Evolutionary conservation across 2,888 invertebrate genomes (phyloP).

Genomic region (Oxyteleia sp.): DNA sequence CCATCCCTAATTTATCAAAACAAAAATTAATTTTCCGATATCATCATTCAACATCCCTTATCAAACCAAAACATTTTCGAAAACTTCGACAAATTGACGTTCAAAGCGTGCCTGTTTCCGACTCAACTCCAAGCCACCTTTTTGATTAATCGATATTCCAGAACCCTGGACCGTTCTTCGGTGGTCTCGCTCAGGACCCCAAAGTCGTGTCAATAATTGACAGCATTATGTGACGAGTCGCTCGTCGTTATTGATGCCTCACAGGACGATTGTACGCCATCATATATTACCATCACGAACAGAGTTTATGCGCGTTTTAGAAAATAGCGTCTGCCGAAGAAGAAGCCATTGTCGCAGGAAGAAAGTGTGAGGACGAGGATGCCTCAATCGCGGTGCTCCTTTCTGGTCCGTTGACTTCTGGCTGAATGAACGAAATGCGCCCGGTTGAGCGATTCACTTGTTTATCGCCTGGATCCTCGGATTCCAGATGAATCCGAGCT

Average conservation of each 20-base stretch:
- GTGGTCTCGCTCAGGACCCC: slow-evolving; percentile 18
- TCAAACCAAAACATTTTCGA: slow-evolving; percentile 1
- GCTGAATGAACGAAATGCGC: slow-evolving; percentile 52
- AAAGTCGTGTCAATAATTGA: slow-evolving; percentile 46
- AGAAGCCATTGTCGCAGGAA: slow-evolving; percentile 35
- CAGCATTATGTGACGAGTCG: slow-evolving; percentile 40
- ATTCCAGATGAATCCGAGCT: slow-evolving; percentile 28
- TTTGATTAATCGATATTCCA: slow-evolving; percentile 40
- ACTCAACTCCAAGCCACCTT: background rate
- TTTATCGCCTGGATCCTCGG: slow-evolving; percentile 22
- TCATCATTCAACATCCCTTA: slow-evolving; percentile 8
- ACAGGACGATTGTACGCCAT: background rate
- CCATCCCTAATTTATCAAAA: no score
- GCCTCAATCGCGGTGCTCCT: slow-evolving; percentile 18
- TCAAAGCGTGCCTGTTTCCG: slow-evolving; percentile 7
- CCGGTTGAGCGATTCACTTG: slow-evolving; percentile 29
- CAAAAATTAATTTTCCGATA: background rate
- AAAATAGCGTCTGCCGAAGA: slow-evolving; percentile 32
- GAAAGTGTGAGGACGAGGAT: slow-evolving; percentile 31
- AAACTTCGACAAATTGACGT: slow-evolving; percentile 14
- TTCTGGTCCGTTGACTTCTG: slow-evolving; percentile 46
- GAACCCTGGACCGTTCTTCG: slow-evolving; percentile 8
- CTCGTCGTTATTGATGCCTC: slow-evolving; percentile 40
- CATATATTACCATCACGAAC: slow-evolving; percentile 25
- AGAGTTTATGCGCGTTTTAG: background rate